A percentile compares a stretch with the other conserved stretches of the same genome.
phyloP scores from a whole-genome alignment of 2,888 invertebrate species.

The Choreutis nemorana region DNA sequence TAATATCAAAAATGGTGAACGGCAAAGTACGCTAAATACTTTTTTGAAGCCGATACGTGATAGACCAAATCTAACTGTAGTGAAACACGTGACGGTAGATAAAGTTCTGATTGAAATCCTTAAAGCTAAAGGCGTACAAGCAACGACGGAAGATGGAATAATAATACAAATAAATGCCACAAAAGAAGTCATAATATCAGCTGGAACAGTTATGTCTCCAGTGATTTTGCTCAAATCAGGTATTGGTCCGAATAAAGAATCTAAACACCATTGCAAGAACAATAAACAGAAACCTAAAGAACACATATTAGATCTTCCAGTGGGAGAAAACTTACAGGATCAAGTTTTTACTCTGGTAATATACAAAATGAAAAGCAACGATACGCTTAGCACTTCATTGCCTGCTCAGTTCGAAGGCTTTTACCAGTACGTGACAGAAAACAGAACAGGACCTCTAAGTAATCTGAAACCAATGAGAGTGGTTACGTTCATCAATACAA shows the following conservation, averaged over 20 bases:
- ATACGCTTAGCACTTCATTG: background rate
- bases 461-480: constrained; percentile 7
- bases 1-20: constrained; percentile 13
- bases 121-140: constrained; percentile 23
- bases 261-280: too few species aligned
- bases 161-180: constrained; percentile 25
- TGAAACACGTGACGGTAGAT: constrained; percentile 18
- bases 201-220: constrained; percentile 67
- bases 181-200: constrained; percentile 61
- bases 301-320: constrained; percentile 33
- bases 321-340: constrained; percentile 44
- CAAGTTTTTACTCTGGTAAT: constrained; percentile 15
- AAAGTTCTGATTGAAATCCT: constrained; percentile 19
- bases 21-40: constrained; percentile 25
- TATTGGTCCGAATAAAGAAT: constrained; percentile 34
- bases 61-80: constrained; percentile 21
- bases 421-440: constrained; percentile 5
- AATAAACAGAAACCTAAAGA: too few species aligned
- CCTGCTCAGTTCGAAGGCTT: constrained; percentile 3
- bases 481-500: constrained; percentile 9
- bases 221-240: constrained; percentile 69
- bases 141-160: constrained; percentile 14
- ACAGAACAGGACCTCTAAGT: constrained; percentile 5
- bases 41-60: constrained; percentile 19
- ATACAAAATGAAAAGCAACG: constrained; percentile 5